These are phyloP conservation scores for Echinops telfairi DNA, from an alignment of 2,113 vertebrate species.

Conservation along the genomic window DNA sequence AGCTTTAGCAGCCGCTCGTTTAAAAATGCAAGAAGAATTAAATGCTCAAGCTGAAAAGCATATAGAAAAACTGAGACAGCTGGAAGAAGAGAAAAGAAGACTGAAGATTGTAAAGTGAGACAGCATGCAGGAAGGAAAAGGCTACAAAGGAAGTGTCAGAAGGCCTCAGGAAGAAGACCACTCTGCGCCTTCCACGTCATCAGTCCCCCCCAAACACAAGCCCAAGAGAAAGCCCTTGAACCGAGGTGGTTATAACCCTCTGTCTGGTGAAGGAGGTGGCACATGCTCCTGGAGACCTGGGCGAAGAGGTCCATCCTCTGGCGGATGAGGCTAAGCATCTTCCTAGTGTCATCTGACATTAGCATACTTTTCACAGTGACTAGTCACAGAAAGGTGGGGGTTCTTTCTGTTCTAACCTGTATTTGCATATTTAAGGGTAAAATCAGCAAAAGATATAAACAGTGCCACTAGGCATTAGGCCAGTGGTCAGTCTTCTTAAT, in stretches of 20 bases:
- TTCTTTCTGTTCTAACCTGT: conserved; percentile 23
- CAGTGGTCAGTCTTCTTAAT: not conserved
- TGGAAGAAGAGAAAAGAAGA: conserved; percentile 93
- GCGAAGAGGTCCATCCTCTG: conserved; percentile 93
- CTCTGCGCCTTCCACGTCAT: conserved; percentile 85
- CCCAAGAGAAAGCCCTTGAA: conserved; percentile 90
- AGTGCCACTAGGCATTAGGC: not conserved
- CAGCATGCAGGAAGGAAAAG: conserved; percentile 93
- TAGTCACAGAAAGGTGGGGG: conserved; percentile 45
- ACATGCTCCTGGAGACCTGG: conserved; percentile 94
- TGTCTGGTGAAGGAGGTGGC: conserved; percentile 94
- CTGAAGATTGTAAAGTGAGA: conserved; percentile 96
- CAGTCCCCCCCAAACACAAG: conserved; percentile 87
- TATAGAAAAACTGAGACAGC: conserved; percentile 94
- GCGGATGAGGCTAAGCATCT: conserved; percentile 95
- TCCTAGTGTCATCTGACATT: conserved; percentile 78
- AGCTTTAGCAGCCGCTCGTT: conserved; percentile 92
- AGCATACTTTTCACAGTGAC: conserved; percentile 83
- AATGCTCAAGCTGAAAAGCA: conserved; percentile 92
- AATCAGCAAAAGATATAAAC: not conserved
- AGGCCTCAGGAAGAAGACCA: conserved; percentile 85
- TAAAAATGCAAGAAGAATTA: conserved; percentile 94
- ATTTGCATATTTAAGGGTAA: not conserved
- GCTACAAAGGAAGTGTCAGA: conserved; percentile 87
- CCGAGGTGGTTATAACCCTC: conserved; percentile 92